Evolutionary conservation across 1,140 invertebrate genomes (phyloP), one percentile per base, ranked within the genome.

Genomic region (Aphelinus atriplicis): DNA sequence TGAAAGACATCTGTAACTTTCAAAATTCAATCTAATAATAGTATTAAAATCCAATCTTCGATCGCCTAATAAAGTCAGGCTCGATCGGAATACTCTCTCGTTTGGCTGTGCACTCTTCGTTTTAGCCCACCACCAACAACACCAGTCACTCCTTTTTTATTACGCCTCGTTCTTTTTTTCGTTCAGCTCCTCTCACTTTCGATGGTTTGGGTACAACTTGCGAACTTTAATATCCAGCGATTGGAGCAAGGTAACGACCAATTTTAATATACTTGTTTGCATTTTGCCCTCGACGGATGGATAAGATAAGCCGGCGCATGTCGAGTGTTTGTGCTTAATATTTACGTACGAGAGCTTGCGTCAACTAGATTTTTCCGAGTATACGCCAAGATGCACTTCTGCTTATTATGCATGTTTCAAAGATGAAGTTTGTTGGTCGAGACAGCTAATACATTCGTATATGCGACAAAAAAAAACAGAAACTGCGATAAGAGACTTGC

Each of bases 111-210:
- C 58, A 42, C 26, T 9, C 9, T 2, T 58, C 4, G 7, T 10
- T 50, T n/a, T 50, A 55, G 43, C 48, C n/a, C 51, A 71, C 3
- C 61, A 45, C 3, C 26, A 26, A 42, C 53, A 57, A 64, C 61
- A 26, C 26, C 26, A 45, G 45, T 55, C n/a, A 10, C 7, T 48
- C 42, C 4, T 10, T 6, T 3, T 47, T 26, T 1, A 7, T 62
- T 7, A 6, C 67, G 48, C 43, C 3, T 63, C 61, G 10, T 63
- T 55, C 43, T 55, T 26, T 48, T 64, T 63, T 47, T 58, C 45
- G 42, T 50, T 65, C n/a, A 42, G 43, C 46, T 72, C 9, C 46
- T 72, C 55, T 65, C 50, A 47, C n/a, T 64, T 57, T 64, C 45
- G 53, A 64, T 48, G 46, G 9, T 48, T 26, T 3, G 60, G n/a